Evolutionary conservation across 92 coral and sea anemone species (phyloP), one percentile per base, ranked within the genome.

Genomic region (Zoanthus solanderi): DNA sequence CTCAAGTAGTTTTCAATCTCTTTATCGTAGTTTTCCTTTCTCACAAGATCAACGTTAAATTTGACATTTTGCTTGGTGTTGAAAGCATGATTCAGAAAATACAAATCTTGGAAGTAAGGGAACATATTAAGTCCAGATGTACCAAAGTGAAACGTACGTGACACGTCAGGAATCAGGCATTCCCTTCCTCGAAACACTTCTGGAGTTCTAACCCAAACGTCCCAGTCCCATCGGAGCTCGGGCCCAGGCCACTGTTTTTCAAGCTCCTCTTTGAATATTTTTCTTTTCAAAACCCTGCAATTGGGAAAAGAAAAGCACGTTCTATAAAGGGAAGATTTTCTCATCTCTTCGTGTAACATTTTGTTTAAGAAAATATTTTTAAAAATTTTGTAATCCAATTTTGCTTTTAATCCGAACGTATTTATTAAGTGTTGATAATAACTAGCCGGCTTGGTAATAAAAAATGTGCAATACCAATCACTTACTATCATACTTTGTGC

Each of bases 81-180:
- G 7, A 95, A 47, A 10, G 98, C 98, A 44, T 91, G 98, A 7
- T 68, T 77, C n/a, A 89, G 67, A 65, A 95, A 95, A 86, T 93
- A 95, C 58, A 30, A 8, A 29, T 88, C 90, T 66, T 95, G 96
- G 87, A 95, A 90, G 72, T 17, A 82, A 14, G 96, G 92, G 75
- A 83, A 88, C 69, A 95, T 77, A 68, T 95, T 91, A 42, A 95
- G 78, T 37, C 98, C 98, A 63, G 78, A 75, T 83, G 96, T 92
- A 11, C 98, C 98, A 89, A 95, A 95, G 85, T 95, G 98, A 52
- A 52, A 95, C 53, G 98, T 95, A 85, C 98, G 90, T 66, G 98
- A 93, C 56, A 95, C 67, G 68, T 95, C 98, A 5, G 98, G 98
- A 23, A 95, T 93, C 29, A 95, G 89, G 87, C 98, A 95, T 84